These are phyloP conservation scores for Saccostrea cuccullata DNA, from an alignment of 1,140 invertebrate species.

Conservation along the genomic window DNA sequence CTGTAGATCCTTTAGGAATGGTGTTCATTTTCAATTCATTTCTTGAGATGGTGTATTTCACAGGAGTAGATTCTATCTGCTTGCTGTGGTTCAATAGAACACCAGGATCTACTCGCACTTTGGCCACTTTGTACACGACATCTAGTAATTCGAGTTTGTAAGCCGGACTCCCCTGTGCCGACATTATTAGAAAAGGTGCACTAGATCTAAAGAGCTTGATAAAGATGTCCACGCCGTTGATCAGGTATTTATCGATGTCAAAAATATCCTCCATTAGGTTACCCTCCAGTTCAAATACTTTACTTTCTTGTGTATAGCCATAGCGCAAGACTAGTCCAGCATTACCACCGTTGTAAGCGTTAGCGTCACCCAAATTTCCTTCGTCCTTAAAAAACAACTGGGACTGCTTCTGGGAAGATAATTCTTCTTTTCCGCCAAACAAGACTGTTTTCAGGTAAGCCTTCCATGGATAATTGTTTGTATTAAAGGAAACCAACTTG, in stretches of 20 bases:
- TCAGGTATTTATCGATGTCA: constrained; percentile 48
- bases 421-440: constrained; percentile 33
- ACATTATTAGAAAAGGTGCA: constrained; percentile 50
- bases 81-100: constrained; percentile 49
- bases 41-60: constrained; percentile 49
- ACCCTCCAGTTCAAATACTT: constrained; percentile 53
- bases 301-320: constrained; percentile 48
- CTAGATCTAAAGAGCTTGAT: constrained; percentile 49
- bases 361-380: constrained; percentile 36
- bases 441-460: constrained; percentile 45
- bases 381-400: constrained; percentile 49
- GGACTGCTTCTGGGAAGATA: constrained; percentile 42
- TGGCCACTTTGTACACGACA: constrained; percentile 38
- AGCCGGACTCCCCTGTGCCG: constrained; percentile 31
- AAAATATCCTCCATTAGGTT: constrained; percentile 48
- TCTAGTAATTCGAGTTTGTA: constrained; percentile 50
- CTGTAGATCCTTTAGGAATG: constrained; percentile 40
- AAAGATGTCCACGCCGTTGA: constrained; percentile 50
- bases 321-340: constrained; percentile 39
- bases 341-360: constrained; percentile 37
- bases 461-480: constrained; percentile 50
- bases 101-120: constrained; percentile 41
- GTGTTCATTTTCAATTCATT: constrained; percentile 50
- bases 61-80: constrained; percentile 42
- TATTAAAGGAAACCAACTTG: constrained; percentile 53